phyloP scores from a whole-genome alignment of 2,113 vertebrate species.

The Nesogale talazaci region DNA sequence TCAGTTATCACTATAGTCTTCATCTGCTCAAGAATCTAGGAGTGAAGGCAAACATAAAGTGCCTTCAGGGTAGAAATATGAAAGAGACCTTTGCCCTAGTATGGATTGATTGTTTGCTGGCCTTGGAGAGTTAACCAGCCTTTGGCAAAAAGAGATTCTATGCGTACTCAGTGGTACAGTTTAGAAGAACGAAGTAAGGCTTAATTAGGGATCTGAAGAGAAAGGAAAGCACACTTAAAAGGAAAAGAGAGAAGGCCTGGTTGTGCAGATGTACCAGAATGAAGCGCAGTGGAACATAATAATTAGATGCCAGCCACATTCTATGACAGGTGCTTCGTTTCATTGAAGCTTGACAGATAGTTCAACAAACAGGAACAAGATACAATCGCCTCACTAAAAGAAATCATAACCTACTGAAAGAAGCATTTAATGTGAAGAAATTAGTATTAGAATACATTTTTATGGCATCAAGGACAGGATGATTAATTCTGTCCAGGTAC shows the following conservation, averaged over 20 bases:
- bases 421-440: conserved; percentile 52
- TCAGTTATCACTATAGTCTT: conserved; percentile 17
- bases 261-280: conserved; percentile 12
- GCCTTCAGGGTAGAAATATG: too few species aligned
- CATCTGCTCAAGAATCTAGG: not conserved
- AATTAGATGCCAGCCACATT: conserved; percentile 1
- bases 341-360: conserved; percentile 18
- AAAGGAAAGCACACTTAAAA: conserved; percentile 23
- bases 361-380: conserved; percentile 22
- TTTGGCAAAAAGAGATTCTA: conserved; percentile 20
- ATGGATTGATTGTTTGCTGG: conserved; percentile 17
- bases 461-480: not conserved
- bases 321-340: conserved; percentile 30
- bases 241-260: conserved; percentile 16
- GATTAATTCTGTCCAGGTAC: conserved; percentile 14
- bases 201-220: conserved; percentile 17
- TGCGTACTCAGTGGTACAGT: not conserved
- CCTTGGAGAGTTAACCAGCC: not conserved
- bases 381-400: not conserved
- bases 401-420: conserved; percentile 4
- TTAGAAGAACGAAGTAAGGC: not conserved
- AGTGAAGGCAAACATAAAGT: not conserved
- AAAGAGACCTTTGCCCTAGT: too few species aligned
- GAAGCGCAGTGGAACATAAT: not conserved
- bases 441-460: conserved; percentile 1